phyloP scores from a whole-genome alignment of 2,888 invertebrate genomes.

The Pristionchus entomophagus region DNA sequence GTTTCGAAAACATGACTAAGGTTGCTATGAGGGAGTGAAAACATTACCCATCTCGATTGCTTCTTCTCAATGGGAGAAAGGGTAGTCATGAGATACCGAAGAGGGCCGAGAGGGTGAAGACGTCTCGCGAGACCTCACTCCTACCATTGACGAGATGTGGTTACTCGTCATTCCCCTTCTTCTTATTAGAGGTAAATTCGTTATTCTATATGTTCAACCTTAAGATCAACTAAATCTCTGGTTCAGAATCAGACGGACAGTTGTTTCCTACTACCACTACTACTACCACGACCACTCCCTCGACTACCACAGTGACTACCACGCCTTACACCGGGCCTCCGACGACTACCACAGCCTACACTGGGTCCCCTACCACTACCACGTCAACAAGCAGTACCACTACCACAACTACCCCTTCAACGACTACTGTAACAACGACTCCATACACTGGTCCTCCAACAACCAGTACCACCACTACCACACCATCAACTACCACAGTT shows the following conservation, averaged over 20 bases:
- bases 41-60: not conserved
- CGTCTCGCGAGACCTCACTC: not conserved
- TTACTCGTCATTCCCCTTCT: not conserved
- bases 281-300: not conserved
- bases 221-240: not conserved
- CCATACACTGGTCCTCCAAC: not conserved
- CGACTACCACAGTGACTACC: slow-evolving; percentile 2
- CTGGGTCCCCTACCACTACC: not conserved
- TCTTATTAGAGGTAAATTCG: not conserved
- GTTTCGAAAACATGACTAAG: not conserved
- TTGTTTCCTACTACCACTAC: not conserved
- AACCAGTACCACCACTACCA: not conserved
- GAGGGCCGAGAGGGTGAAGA: not conserved
- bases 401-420: not conserved
- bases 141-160: not conserved
- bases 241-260: too few relatives aligned
- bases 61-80: not conserved
- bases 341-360: not conserved
- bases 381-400: not conserved
- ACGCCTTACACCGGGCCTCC: not conserved
- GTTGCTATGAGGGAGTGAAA: not conserved
- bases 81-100: slow-evolving; percentile 33
- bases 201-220: not conserved
- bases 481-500: not conserved
- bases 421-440: not conserved